A percentile compares a stretch with the other conserved stretches of the same genome.
Conservation (phyloP, 2,113 vertebrate genomes). For the Chaenogobius annularis region DNA sequence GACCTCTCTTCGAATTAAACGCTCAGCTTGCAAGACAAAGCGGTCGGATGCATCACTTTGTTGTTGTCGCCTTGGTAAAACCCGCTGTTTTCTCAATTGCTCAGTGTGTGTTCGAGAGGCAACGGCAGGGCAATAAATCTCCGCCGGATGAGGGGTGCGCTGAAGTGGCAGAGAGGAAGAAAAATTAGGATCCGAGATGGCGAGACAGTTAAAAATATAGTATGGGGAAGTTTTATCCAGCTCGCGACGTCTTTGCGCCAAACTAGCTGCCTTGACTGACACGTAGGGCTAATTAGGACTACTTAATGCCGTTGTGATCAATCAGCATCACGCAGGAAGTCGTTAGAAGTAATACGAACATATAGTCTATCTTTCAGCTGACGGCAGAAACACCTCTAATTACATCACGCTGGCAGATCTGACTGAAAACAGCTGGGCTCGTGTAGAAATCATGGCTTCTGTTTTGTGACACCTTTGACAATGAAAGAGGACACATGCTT, state of each 20-base stretch:
- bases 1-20: constrained; percentile 51
- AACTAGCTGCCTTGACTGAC: constrained; percentile 18
- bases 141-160: constrained; percentile 21
- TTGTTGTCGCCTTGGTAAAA: constrained; percentile 31
- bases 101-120: constrained; percentile 12
- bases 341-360: constrained; percentile 20
- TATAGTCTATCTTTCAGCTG: constrained; percentile 10
- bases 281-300: constrained; percentile 29
- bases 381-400: background rate
- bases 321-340: constrained; percentile 22
- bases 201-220: constrained; percentile 10
- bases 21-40: constrained; percentile 45
- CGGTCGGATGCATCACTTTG: constrained; percentile 15
- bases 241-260: constrained; percentile 14
- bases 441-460: background rate
- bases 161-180: constrained; percentile 27
- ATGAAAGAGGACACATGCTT: background rate
- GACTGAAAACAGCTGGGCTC: constrained; percentile 17
- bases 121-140: constrained; percentile 39
- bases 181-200: constrained; percentile 19
- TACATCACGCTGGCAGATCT: constrained; percentile 2
- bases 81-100: constrained; percentile 36
- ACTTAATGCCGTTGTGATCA: constrained; percentile 30
- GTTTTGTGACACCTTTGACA: constrained; percentile 12
- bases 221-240: constrained; percentile 17